These are phyloP conservation scores for Geotrupes spiniger DNA, from an alignment of 2,888 invertebrate species.

Conservation along the genomic window DNA sequence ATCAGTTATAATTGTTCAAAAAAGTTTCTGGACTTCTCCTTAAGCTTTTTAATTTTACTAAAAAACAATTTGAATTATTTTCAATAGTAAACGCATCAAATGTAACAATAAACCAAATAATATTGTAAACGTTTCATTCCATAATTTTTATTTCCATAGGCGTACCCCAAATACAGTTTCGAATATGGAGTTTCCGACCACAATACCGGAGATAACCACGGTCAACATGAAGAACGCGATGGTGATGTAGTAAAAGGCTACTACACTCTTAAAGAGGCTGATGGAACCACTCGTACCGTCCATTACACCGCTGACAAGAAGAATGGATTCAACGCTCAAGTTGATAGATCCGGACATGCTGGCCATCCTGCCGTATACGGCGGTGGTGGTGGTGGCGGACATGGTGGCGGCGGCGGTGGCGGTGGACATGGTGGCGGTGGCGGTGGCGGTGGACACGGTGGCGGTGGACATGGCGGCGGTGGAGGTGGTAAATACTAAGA, in stretches of 20 bases:
- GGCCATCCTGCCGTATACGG: constrained; percentile 37
- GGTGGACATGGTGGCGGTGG: constrained; percentile 2
- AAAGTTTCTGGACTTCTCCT: no score
- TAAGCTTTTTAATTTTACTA: no score
- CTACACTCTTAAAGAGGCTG: constrained; percentile 45
- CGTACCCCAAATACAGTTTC: constrained; percentile 40
- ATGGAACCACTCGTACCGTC: constrained; percentile 46
- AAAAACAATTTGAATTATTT: no score
- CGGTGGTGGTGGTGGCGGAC: constrained; percentile 11
- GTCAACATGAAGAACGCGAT: constrained; percentile 44
- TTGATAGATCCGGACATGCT: constrained; percentile 40
- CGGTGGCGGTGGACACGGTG: constrained; percentile 1
- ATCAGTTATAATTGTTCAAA: no score
- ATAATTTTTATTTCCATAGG: constrained; percentile 20
- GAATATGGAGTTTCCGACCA: constrained; percentile 47
- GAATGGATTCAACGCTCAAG: constrained; percentile 42
- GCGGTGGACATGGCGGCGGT: constrained; percentile 1
- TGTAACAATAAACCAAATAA: no score
- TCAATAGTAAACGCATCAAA: no score
- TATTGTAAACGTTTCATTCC: no score
- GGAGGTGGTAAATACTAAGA: background rate
- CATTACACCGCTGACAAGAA: constrained; percentile 43
- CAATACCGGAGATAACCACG: constrained; percentile 45
- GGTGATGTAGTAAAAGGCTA: constrained; percentile 44
- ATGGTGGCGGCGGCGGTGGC: constrained; percentile 1